Base-by-base conservation (phyloP, 2,113 vertebrate genomes). In the Calypte anna region DNA sequence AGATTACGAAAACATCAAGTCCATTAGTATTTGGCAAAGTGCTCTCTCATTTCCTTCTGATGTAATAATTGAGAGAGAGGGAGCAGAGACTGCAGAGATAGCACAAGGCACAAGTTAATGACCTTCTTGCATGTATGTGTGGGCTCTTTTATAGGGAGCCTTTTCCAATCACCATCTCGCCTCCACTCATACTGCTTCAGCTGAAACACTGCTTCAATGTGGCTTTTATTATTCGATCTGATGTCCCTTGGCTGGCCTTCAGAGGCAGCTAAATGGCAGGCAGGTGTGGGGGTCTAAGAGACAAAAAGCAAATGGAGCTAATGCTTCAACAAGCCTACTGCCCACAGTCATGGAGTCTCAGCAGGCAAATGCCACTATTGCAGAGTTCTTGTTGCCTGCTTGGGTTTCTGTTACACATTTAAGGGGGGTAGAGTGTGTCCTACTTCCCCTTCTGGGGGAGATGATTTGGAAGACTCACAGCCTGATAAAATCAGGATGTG, bases 21-120 rank as follows among this genome's bases (percentile, higher is more conserved):
- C 96, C 96, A 95, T 96, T 95, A 95, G 96, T 82, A 95, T 95
- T 94, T 93, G 93, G 95, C 91, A 95, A 86, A 95, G 96, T 91
- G 94, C 93, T 96, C 86, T 85, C 84, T 91, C 91, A 91, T 94
- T 96, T 95, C 80, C 77, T 95, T 95, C 89, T 83, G 93, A 93
- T 91, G 93, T 91, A 93, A 81, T 91, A 82, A 93, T 94, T 90
- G 86, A 94, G 77, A 90, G 89, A 67, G 83, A 66, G 95, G 86
- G 94, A 94, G 91, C 48, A 1, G 93, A 82, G 90, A 76, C 87
- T 55, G 87, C 79, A 82, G 90, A 96, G 95, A 96, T 96, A 97
- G 92, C 93, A 91, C 91, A 79, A 95, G 93, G 93, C 92, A 90
- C 21, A 9, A 91, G 94, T 82, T 96, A 95, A 96, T 96, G 92